Percentiles rank a stretch among this genome's conserved stretches.
Evolutionary conservation across 2,888 invertebrate species (phyloP).

Genomic region (Sesamia inferens): DNA sequence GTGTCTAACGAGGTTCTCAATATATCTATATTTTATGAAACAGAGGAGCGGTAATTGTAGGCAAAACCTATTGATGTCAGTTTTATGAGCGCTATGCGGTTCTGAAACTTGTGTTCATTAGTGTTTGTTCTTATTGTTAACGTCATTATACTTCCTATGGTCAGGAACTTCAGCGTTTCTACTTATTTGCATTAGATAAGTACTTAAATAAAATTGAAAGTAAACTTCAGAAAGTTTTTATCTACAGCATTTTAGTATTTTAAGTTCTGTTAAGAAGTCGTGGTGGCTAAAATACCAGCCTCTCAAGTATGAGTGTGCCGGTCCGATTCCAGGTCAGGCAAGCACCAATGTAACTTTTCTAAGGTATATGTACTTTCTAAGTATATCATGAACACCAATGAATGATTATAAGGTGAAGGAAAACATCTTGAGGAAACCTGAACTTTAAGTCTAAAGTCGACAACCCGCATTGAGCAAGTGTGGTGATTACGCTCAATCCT

Average conservation of each 20-base stretch:
- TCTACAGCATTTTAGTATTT: neutral
- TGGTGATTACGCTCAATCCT: no score
- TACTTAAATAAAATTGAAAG: neutral
- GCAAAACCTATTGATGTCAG: neutral
- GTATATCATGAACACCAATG: no score
- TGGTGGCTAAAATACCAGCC: no score
- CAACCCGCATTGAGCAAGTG: no score
- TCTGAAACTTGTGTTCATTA: conserved; percentile 12
- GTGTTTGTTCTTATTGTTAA: neutral
- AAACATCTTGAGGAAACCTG: no score
- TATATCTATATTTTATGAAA: conserved; percentile 8
- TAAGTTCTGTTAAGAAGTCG: neutral
- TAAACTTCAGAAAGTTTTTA: neutral
- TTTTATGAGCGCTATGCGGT: conserved; percentile 9
- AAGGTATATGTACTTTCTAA: no score
- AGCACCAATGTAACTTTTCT: no score
- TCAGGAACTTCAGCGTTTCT: neutral
- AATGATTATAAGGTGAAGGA: no score
- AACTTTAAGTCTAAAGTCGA: no score
- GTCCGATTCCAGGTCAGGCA: no score
- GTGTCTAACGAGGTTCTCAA: conserved; percentile 16
- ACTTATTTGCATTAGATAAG: neutral
- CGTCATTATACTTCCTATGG: neutral
- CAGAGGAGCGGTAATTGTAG: conserved; percentile 1
- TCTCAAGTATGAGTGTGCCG: no score